phyloP scores from a whole-genome alignment of 2,113 vertebrate genomes.

The Corythornis madagascariensis region DNA sequence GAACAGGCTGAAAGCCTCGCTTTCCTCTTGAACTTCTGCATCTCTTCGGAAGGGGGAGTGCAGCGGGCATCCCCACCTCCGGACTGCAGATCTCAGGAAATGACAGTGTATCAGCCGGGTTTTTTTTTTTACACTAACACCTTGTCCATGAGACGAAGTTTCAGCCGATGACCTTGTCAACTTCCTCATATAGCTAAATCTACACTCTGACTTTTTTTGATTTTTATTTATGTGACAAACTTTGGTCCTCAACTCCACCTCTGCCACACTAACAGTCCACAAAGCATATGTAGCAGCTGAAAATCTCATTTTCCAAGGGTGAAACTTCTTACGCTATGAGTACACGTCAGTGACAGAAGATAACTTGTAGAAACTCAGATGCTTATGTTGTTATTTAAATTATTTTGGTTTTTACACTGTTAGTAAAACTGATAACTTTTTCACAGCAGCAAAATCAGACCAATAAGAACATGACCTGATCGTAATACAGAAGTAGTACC shows the following conservation, averaged over 20 bases:
- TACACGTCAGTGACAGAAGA: neutral
- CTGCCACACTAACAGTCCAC: neutral
- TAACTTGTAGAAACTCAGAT: neutral
- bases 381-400: neutral
- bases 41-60: neutral
- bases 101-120: neutral
- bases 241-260: accelerated
- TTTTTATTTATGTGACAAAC: neutral
- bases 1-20: neutral
- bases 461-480: neutral
- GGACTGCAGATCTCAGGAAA: too few species aligned
- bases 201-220: neutral
- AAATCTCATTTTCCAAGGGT: neutral
- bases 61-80: accelerated
- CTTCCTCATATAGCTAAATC: neutral
- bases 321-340: neutral
- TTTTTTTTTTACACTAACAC: neutral
- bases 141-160: neutral
- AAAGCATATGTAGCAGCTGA: neutral
- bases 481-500: neutral
- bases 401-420: neutral
- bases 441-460: neutral
- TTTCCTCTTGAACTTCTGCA: neutral
- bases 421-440: neutral
- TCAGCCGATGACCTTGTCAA: neutral